Percentiles rank a stretch among this genome's conserved stretches.
Conservation (phyloP, 1,140 invertebrate genomes). For the Helicoverpa zea region DNA sequence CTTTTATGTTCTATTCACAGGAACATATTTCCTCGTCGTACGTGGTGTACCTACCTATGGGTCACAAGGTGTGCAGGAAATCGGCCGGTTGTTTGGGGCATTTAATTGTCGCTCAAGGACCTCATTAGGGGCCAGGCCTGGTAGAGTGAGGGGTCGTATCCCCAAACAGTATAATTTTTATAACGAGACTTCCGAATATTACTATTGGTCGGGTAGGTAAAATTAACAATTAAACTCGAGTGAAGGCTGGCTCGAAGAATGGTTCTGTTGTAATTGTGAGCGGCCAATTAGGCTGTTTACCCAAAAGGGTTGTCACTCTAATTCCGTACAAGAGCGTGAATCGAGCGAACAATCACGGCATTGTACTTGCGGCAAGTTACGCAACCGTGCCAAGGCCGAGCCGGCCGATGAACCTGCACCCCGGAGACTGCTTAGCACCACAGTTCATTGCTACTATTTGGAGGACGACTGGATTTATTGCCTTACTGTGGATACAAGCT, state of each 20-base stretch:
- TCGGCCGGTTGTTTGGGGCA: not conserved
- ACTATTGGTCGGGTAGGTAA: not conserved
- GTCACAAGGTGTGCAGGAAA: not conserved
- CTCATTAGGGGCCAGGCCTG: not conserved
- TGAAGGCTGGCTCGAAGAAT: not conserved
- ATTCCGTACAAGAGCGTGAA: constrained; percentile 1
- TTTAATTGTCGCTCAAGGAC: constrained; percentile 17
- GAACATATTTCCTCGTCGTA: not conserved
- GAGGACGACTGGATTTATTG: not conserved
- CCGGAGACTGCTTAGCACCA: not conserved
- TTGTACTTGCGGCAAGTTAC: constrained; percentile 34
- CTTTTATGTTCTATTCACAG: not conserved
- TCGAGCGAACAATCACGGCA: not conserved
- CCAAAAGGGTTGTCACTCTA: constrained; percentile 15
- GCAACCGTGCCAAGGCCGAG: constrained; percentile 8
- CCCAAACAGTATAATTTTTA: not conserved
- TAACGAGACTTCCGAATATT: not conserved
- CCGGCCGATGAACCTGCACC: constrained; percentile 7
- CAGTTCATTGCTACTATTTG: not conserved
- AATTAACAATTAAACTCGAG: constrained; percentile 9
- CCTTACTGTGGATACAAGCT: too few relatives aligned
- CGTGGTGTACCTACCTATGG: too few relatives aligned
- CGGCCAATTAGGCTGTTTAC: not conserved
- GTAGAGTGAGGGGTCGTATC: not conserved
- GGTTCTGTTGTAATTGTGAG: not conserved